Evolutionary conservation across 2,888 invertebrate species (phyloP), one percentile per base, ranked within the genome.

Genomic region (Agrilus biguttatus): DNA sequence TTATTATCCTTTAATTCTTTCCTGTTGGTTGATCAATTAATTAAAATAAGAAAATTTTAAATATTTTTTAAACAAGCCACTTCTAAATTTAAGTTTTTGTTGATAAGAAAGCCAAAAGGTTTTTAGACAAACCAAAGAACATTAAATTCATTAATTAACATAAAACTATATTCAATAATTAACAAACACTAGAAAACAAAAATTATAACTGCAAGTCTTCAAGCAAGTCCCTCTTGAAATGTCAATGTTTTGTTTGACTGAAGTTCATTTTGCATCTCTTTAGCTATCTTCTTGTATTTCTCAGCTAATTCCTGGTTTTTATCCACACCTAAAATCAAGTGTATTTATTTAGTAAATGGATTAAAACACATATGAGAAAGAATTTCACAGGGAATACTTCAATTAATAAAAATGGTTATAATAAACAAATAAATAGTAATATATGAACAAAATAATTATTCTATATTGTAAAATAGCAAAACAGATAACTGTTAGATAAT

Each of bases 261-360:
- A 41, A 78, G 57, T 51, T 85, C 80, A 14, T 78, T 75, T 54
- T 85, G 78, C 60, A 88, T 68, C 41, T 79, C 80, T 36, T 78
- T 54, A 0, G 88, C 87, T 47, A 78, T 69, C 48, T 77, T 69
- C 59, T 80, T 83, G 59, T 78, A 91, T 49, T 75, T 73, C 44
- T 83, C 77, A 0, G 87, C 80, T 56, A 85, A 69, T 43, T 77
- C 74, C 39, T 67, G 58, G 63, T 84, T 78, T 59, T 84, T 78
- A 41, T 78, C 77, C 0, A 80, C 82, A 2, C 63, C 64, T 62
- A 48, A 36, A 55, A 57, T n/a, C 21, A 21, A 21, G 2, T 17
- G 4, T 17, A 17, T 4, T 3, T 17, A 17, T 17, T 21, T 21
- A 21, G 21, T 6, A 21, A 21, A 5, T 21, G 36, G 12, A 32